A percentile compares a stretch with the other conserved stretches of the same genome.
Conservation (phyloP, 2,113 vertebrate genomes). For the Anoura caudifer region DNA sequence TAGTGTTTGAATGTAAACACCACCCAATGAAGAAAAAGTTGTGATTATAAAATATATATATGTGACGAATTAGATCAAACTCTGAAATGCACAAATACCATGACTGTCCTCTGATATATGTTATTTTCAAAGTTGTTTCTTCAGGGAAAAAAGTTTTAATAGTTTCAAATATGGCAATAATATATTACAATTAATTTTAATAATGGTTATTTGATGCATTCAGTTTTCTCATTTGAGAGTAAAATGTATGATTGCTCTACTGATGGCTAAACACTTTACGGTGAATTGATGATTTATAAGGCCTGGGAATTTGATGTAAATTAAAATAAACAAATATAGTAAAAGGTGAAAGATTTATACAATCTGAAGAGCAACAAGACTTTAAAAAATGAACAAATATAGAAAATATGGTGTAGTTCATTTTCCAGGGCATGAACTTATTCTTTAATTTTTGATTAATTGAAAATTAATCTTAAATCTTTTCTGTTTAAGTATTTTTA, state of each 20-base stretch:
- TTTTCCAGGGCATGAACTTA: conserved; percentile 24
- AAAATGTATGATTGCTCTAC: not conserved
- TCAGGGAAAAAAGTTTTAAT: not conserved
- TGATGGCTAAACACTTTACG: not conserved
- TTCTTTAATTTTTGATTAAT: not conserved
- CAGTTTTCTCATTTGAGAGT: conserved; percentile 5
- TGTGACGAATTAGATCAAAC: not conserved
- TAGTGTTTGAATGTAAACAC: conserved; percentile 9
- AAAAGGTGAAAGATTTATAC: too few species aligned
- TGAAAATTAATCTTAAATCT: not conserved
- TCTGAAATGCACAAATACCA: not conserved
- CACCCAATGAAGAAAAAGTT: conserved; percentile 20
- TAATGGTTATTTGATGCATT: not conserved
- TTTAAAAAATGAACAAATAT: not conserved
- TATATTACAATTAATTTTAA: conserved; percentile 40
- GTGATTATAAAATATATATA: conserved; percentile 19
- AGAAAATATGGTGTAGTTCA: not conserved
- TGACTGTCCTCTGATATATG: not conserved
- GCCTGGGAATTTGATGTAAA: not conserved
- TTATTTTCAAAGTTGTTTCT: conserved; percentile 43
- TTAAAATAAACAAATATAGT: not conserved
- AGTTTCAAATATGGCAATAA: not conserved
- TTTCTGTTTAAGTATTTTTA: conserved; percentile 12
- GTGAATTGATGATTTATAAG: conserved; percentile 10
- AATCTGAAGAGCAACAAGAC: too few species aligned